Evolutionary conservation across 1,140 invertebrate species (phyloP), one percentile per base, ranked within the genome.

Genomic region (Cydia amplana): DNA sequence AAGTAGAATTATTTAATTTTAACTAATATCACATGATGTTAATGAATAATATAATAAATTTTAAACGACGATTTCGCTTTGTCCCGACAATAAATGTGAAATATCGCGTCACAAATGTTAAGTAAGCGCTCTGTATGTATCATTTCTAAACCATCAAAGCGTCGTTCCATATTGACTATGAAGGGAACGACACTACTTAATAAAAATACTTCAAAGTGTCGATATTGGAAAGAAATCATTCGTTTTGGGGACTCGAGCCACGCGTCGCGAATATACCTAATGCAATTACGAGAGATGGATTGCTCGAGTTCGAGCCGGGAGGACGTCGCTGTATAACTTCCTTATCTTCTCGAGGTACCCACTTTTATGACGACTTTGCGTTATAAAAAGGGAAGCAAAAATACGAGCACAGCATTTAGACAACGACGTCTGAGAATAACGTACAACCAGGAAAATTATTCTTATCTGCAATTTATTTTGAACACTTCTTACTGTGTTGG

Each of bases 271-370:
- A 82, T 82, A 83, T 83, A 67, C 64, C 70, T 74, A 84, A 84
- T 84, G 82, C 82, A 82, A 84, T 84, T 82, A 84, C 81, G 74
- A 76, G 82, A 84, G 82, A 84, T 82, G 78, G 81, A 84, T 84
- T 81, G 82, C 81, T 75, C 46, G 75, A 78, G 77, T 79, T 80
- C 79, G 77, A 82, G 78, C 75, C 72, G 76, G 67, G 77, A 77
- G 74, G 75, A 80, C 73, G 63, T 76, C 80, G 78, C 79, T 79
- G 79, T 79, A 82, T 82, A 80, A 84, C 80, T 80, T 81, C 81
- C 81, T 84, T 82, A 84, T 84, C 82, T 84, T 73, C 72, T 23
- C 25, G 63, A 77, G 76, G 74, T 77, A 75, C 77, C 74, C 73
- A 67, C 77, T 82, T 82, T 81, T 84, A 82, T 80, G 80, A 78